Conservation (phyloP, 35 echinoderm and acorn worm species). For the Ophioderma brevispina region DNA sequence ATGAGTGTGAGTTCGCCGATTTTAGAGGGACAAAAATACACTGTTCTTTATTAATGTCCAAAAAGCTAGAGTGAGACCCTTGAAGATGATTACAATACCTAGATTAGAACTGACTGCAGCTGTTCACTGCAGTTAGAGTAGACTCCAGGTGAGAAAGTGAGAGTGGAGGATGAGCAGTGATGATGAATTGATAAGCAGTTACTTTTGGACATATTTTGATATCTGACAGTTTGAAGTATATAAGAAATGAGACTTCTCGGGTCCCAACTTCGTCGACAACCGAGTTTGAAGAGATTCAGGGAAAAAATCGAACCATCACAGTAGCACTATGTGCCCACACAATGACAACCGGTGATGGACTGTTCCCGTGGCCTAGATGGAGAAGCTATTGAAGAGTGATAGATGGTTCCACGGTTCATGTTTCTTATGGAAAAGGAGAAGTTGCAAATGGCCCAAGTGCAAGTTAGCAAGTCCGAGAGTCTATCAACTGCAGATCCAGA, state of each 20-base stretch:
- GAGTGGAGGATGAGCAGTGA: neutral
- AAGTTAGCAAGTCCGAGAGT: neutral
- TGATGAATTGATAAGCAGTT: slow-evolving; percentile 61
- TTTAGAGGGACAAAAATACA: slow-evolving; percentile 19
- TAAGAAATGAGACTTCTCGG: slow-evolving; percentile 27
- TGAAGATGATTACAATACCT: slow-evolving; percentile 64
- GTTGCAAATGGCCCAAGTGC: neutral
- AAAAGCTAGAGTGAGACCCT: slow-evolving; percentile 43
- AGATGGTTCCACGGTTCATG: slow-evolving; percentile 8
- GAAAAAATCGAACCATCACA: slow-evolving; percentile 15
- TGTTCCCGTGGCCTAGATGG: neutral
- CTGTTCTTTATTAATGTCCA: slow-evolving; percentile 13
- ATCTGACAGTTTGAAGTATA: slow-evolving; percentile 65
- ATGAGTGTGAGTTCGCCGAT: slow-evolving; percentile 37
- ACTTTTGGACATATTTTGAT: too few species aligned
- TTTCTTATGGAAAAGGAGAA: neutral
- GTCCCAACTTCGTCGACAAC: slow-evolving; percentile 67
- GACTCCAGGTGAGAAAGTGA: neutral
- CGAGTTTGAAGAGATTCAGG: slow-evolving; percentile 33
- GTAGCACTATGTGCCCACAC: slow-evolving; percentile 45
- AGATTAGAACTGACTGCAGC: slow-evolving; percentile 63
- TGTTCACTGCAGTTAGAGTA: slow-evolving; percentile 11
- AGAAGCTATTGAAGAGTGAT: neutral
- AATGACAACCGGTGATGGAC: slow-evolving; percentile 44
- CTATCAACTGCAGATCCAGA: neutral